Evolutionary conservation across 2,797 vertebrate genomes (phyloP).

Genomic region (Remorina albescens): DNA sequence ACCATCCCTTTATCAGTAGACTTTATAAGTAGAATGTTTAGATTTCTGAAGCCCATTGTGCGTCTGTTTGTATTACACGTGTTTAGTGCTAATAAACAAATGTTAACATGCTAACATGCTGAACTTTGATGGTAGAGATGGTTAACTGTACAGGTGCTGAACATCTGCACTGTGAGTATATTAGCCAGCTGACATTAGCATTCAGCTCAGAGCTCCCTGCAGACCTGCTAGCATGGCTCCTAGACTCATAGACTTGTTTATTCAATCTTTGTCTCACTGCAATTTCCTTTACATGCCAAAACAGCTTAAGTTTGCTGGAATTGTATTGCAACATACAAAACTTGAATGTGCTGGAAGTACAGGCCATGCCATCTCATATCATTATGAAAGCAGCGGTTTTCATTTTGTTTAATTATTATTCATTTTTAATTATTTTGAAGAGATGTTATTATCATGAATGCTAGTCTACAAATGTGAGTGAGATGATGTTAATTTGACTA

Average conservation of each 20-base stretch:
- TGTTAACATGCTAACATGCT: background rate
- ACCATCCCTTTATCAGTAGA: too few species aligned
- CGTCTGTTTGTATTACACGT: background rate
- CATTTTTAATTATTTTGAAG: background rate
- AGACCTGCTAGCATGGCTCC: background rate
- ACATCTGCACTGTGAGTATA: background rate
- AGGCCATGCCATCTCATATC: background rate
- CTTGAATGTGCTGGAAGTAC: background rate
- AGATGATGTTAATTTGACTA: constrained; percentile 42
- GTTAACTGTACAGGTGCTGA: background rate
- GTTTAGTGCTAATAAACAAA: background rate
- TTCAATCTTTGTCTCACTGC: background rate
- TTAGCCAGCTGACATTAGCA: background rate
- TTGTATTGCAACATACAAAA: background rate
- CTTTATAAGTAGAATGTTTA: too few species aligned
- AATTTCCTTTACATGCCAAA: too few species aligned
- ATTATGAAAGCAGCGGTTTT: background rate
- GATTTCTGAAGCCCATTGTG: background rate
- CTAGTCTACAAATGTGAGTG: constrained; percentile 12
- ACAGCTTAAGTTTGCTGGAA: background rate
- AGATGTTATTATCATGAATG: background rate
- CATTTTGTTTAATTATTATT: too few species aligned
- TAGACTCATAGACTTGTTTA: background rate
- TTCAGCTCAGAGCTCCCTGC: background rate
- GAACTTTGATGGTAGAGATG: background rate